Percentiles rank a stretch among this genome's conserved stretches.
Evolutionary conservation across 2,113 vertebrate species (phyloP).

Genomic region (Corvus moneduloides): DNA sequence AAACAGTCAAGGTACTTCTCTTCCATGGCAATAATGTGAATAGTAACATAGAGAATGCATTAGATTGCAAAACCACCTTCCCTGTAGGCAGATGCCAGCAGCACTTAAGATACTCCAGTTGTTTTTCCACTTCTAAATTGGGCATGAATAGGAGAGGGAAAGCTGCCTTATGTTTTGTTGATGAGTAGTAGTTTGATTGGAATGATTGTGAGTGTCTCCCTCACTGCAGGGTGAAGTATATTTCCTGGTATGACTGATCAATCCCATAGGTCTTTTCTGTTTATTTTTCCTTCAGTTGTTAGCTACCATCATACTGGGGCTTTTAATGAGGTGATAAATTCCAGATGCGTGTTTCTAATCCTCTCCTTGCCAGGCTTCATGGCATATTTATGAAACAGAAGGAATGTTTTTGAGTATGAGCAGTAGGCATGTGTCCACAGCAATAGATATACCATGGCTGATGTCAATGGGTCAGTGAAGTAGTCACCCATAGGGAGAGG

Average conservation of each 20-base stretch:
- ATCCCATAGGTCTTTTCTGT: background rate
- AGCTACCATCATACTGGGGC: background rate
- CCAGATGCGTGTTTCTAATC: background rate
- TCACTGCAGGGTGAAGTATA: background rate
- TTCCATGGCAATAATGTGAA: background rate
- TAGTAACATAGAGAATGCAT: background rate
- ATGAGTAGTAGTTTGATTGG: background rate
- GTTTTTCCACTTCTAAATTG: background rate
- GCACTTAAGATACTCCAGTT: background rate
- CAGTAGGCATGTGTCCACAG: background rate
- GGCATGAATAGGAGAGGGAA: background rate
- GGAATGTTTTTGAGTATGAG: background rate
- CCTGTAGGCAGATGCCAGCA: background rate
- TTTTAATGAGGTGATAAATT: background rate
- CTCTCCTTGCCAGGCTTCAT: background rate
- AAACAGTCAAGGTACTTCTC: background rate
- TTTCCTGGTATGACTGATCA: background rate
- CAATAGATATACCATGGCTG: background rate
- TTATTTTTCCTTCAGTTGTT: constrained; percentile 1
- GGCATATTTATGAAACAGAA: background rate
- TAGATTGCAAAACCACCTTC: background rate
- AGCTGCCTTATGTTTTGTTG: background rate
- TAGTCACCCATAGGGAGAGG: background rate
- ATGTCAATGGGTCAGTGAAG: background rate
- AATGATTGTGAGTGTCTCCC: background rate